A percentile compares a stretch with the other conserved stretches of the same genome.
Evolutionary conservation across 2,797 vertebrate species (phyloP).

Genomic region (Carduelis carduelis): DNA sequence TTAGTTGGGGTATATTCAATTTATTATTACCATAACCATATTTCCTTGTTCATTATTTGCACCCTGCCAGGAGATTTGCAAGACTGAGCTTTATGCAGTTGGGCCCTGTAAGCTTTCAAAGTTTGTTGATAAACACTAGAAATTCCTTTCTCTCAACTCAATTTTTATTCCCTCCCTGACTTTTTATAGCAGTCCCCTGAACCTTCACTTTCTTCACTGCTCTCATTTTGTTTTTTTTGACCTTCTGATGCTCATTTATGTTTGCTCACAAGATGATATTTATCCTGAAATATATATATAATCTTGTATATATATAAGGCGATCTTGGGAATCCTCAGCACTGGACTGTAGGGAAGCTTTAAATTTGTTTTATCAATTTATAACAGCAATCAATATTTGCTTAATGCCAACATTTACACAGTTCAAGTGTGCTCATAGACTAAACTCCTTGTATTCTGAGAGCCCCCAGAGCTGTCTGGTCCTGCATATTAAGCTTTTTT

Average conservation of each 20-base stretch:
- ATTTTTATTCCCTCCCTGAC: not conserved
- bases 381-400: not conserved
- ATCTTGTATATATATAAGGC: not conserved
- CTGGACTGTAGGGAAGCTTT: not conserved
- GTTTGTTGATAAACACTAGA: not conserved
- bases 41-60: not conserved
- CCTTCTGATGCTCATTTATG: not conserved
- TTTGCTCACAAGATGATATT: not conserved
- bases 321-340: not conserved
- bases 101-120: not conserved
- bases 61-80: not conserved
- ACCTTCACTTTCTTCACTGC: not conserved
- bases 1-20: not conserved
- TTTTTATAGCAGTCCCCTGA: not conserved
- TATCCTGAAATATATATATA: not conserved
- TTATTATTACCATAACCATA: not conserved
- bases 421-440: not conserved
- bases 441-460: not conserved
- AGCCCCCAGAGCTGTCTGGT: not conserved
- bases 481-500: not conserved
- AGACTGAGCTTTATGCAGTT: not conserved
- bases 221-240: not conserved
- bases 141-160: not conserved
- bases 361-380: not conserved
- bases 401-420: not conserved